Evolutionary conservation across 64 coral and sea anemone genomes (phyloP).

Genomic region (Pocillopora damicornis): DNA sequence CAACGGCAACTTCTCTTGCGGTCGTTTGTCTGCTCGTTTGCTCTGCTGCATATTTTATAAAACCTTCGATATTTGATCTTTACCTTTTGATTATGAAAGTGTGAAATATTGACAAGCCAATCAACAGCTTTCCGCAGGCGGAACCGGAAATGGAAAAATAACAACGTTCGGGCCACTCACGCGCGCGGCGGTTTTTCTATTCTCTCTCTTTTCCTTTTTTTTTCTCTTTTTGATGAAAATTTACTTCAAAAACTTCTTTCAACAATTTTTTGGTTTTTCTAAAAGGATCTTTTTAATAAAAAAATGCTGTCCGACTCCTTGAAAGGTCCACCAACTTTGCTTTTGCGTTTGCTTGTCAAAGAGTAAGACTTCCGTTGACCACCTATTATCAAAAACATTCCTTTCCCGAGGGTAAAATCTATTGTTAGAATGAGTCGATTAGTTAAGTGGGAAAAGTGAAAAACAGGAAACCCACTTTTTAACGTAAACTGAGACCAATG

Average conservation of each 20-base stretch:
- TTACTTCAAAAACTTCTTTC: neutral
- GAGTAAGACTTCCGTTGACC: neutral
- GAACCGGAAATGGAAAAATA: conserved; percentile 40
- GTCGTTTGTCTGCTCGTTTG: neutral
- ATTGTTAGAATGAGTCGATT: neutral
- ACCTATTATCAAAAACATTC: neutral
- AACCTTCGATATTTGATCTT: conserved; percentile 7
- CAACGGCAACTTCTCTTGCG: neutral
- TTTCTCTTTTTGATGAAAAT: neutral
- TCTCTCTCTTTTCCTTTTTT: neutral
- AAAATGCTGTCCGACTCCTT: neutral
- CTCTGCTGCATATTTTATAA: neutral
- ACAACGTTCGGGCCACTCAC: neutral
- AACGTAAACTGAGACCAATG: neutral
- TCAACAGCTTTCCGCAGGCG: conserved; percentile 16
- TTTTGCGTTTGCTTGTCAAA: neutral
- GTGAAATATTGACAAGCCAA: conserved; percentile 14
- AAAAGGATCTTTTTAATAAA: neutral
- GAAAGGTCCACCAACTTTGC: neutral
- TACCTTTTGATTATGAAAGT: neutral
- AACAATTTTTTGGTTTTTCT: neutral
- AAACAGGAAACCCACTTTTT: neutral
- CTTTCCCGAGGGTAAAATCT: neutral
- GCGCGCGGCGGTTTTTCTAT: neutral
- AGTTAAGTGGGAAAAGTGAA: neutral